Evolutionary conservation across 1,140 invertebrate species (phyloP).

Genomic region (Bombyx mandarina): DNA sequence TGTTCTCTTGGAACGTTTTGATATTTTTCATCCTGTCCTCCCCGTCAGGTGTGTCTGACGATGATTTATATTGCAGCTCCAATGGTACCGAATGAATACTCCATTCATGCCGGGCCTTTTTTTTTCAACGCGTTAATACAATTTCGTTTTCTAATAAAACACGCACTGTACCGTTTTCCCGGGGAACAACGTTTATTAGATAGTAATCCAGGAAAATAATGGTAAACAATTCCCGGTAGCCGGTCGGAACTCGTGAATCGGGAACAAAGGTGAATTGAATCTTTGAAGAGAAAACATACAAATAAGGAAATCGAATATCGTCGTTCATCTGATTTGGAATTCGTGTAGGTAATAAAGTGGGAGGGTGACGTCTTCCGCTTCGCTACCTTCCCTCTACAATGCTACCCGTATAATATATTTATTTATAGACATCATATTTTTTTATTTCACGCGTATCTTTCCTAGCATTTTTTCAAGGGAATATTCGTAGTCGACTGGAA

Average conservation of each 20-base stretch:
- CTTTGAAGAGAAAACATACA: slow-evolving; percentile 18
- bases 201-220: background rate
- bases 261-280: slow-evolving; percentile 20
- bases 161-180: background rate
- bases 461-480: too few relatives aligned
- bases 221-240: slow-evolving; percentile 1
- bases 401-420: too few relatives aligned
- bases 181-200: background rate
- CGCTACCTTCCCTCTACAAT: background rate
- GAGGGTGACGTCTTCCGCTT: background rate
- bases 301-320: slow-evolving; percentile 21
- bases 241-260: slow-evolving; percentile 16
- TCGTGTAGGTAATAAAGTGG: slow-evolving; percentile 2
- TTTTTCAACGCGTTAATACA: slow-evolving; percentile 7
- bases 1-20: slow-evolving; percentile 18
- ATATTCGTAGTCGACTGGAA: too few relatives aligned
- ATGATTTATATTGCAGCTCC: slow-evolving; percentile 43
- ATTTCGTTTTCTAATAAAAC: slow-evolving; percentile 7
- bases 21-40: slow-evolving; percentile 41
- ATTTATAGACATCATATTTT: too few relatives aligned
- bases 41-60: slow-evolving; percentile 44
- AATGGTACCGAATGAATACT: slow-evolving; percentile 33
- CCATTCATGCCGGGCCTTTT: slow-evolving; percentile 26
- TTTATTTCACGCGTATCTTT: too few relatives aligned
- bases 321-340: slow-evolving; percentile 15